Base-by-base conservation (phyloP, 2,797 vertebrate species). In the Pseudomugil tenellus region DNA sequence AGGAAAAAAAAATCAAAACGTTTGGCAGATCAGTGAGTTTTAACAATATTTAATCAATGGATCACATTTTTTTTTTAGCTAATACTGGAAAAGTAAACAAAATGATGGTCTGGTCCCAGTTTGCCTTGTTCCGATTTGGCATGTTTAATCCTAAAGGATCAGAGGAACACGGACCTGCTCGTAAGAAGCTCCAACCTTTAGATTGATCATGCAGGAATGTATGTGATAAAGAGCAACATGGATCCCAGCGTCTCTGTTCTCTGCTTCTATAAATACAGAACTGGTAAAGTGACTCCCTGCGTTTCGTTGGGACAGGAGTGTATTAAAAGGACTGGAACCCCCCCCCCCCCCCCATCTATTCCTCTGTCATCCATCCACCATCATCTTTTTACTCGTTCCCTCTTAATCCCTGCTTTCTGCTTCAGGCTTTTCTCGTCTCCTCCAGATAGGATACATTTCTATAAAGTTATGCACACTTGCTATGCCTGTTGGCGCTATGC, bases 241-340 rank as follows among this genome's bases (percentile, higher is more conserved):
- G 46, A 74, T 67, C 63, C 55, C n/a, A 6, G 49, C 51, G 21
- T 37, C 51, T 37, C 43, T 82, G 74, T 76, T 81, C 76, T 81
- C 60, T 55, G 72, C 41, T 73, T 73, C 88, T 91, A 91, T 54
- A 79, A 88, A 89, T 90, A 90, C 73, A 28, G 34, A 0, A 0
- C 12, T 57, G 54, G 83, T 86, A 83, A 88, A 77, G 64, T 81
- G 84, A 91, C 75, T 74, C 85, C 70, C 68, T 57, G 70, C 19
- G 37, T 84, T 83, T 75, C 73, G 87, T 85, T 83, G 83, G 83
- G 83, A 80, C 19, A 7, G 34, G 67, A 63, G 71, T 35, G 49
- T 76, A 82, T 86, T 68, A 82, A 73, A 76, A 72, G 83, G 43
- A 67, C 41, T 79, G 81, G 81, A 81, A 81, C 71, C 63, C 81